Base-by-base conservation (phyloP, 2,113 vertebrate genomes). In the Cepphus grylle region DNA sequence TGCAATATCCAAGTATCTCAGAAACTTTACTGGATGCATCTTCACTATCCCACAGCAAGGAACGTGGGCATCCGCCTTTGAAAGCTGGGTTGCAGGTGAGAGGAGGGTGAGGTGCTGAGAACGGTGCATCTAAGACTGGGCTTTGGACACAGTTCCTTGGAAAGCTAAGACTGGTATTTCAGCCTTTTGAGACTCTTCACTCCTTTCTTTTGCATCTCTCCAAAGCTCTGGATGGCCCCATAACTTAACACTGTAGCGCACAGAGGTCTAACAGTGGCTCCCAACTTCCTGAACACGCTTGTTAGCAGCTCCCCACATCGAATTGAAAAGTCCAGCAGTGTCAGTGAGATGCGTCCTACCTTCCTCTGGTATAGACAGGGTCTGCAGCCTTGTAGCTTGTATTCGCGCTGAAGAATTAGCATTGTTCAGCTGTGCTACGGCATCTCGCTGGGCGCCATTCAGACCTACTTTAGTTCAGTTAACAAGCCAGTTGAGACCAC, bases 381-480 rank as follows among this genome's bases (percentile, higher is more conserved):
- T 11, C 55, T 45, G 42, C 63, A 84, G 45, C 73, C 62, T 43
- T 43, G 65, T 11, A 26, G 43, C 79, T 43, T 3, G 2, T 16
- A 5, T 49, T 80, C 23, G 34, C 0, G 0, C 5, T 45, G 63
- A 73, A 42, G 56, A 69, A 79, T 45, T 21, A 38, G 67, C 27
- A 3, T 34, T 5, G 12, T 69, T 84, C 47, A 17, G 69, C 69
- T 80, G 47, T 61, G 56, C 80, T 47, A 2, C 1, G 23, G 52
- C 43, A 19, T 55, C 77, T 58, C 14, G 3, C 74, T 47, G 53
- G 15, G 47, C 5, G 5, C 81, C 7, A 0, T 30, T 47, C 88
- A 81, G 32, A 58, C 38, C 40, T 59, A 21, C 47, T 72, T 63
- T 29, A 47, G 36, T 69, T 91, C 52, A 12, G 34, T 40, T 74